Evolutionary conservation across 1,140 invertebrate species (phyloP), one percentile per base, ranked within the genome.

Genomic region (Monomorium pharaonis): DNA sequence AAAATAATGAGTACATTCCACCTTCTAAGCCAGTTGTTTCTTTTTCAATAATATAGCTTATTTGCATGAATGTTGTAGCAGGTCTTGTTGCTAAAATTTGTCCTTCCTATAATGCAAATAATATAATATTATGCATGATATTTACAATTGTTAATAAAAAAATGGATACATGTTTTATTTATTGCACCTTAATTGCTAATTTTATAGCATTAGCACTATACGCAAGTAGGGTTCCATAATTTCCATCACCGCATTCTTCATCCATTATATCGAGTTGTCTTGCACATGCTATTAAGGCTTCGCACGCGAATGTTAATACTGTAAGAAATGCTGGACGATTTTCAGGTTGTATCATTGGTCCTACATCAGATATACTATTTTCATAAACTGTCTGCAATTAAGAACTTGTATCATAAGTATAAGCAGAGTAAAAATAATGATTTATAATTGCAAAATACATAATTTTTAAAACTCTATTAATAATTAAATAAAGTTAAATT

Each of bases 181-280:
- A 74, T 42, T 24, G 27, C 56, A 37, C 91, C 74, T 90, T 81
- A 18, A 92, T 91, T 18, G 87, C 92, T 51, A 37, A 58, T 90
- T 93, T 92, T 77, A 95, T 90, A 16, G 92, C 94, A 91, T 95
- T 92, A n/a, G 96, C 96, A 7, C 95, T 96, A n/a, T 91, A 89
- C 24, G 95, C 93, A 67, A 97, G 92, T 47, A 96, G 96, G 16
- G 95, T 96, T 7, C 97, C 97, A 93, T 96, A 97, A 92, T 97
- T 96, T 2, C 96, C 96, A 93, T 97, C 96, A 18, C 97, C 96
- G 89, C 89, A 94, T 84, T 96, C 95, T 6, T 92, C 89, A 92
- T 97, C 97, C 70, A 97, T 95, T 54, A 92, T 93, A 93, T 98
- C 97, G 14, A 97, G 89, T 81, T 96, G 93, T 44, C 94, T 91